These are phyloP conservation scores for Ciconia maguari DNA, from an alignment of 2,113 vertebrate genomes.

Conservation along the genomic window DNA sequence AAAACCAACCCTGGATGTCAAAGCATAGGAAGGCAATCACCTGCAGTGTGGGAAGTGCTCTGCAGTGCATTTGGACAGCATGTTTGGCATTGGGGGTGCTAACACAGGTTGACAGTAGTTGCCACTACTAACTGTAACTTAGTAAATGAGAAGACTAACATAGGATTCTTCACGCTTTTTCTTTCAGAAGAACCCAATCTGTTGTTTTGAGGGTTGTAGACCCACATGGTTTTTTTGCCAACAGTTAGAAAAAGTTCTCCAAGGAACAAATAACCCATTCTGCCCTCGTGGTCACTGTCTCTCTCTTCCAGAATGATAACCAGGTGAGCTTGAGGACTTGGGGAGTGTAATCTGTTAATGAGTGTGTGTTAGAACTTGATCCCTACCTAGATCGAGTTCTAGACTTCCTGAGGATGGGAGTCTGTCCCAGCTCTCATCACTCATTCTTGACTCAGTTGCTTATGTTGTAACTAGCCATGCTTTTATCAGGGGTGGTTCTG, in stretches of 20 bases:
- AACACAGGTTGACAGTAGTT: not conserved
- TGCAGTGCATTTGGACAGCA: not conserved
- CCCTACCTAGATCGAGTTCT: not conserved
- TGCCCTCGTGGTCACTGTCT: not conserved
- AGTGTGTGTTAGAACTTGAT: not conserved
- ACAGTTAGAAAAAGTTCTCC: not conserved
- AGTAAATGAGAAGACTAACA: not conserved
- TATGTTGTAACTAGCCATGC: not conserved
- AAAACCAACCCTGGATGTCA: not conserved
- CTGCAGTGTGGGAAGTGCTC: not conserved
- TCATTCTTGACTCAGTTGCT: not conserved
- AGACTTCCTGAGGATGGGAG: not conserved
- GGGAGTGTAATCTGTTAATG: not conserved
- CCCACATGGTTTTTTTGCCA: not conserved
- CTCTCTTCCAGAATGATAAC: not conserved
- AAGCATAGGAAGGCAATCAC: not conserved
- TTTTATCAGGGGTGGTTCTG: not conserved
- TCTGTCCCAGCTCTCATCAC: not conserved
- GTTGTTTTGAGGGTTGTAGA: not conserved
- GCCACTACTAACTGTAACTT: not conserved
- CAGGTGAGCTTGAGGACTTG: not conserved
- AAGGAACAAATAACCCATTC: not conserved
- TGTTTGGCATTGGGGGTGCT: not conserved
- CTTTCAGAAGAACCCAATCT: not conserved
- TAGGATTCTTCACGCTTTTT: not conserved